Base-by-base conservation (phyloP, 2,797 vertebrate genomes). In the Knipowitschia caucasica region DNA sequence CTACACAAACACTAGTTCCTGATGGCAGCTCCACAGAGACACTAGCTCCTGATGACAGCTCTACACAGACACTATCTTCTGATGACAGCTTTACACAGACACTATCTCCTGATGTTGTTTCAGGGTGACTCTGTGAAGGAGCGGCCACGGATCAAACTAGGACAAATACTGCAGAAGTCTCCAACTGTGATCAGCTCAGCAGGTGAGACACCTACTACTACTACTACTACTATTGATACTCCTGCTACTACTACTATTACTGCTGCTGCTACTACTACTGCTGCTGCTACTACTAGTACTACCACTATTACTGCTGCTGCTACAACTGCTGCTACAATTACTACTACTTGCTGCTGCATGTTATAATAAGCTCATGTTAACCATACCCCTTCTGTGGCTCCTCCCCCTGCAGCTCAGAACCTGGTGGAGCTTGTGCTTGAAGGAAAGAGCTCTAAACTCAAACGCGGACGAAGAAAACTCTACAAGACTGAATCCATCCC, bases 401-500 rank as follows among this genome's bases (percentile, higher is more conserved):
- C 2, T 14, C 20, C 15, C 26, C 64, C 25, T 56, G 24, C 57
- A 90, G 88, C 80, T 27, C 84, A 86, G 67, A 81, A 75, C 55
- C 50, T 77, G 43, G 66, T 83, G 3, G 64, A 59, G 17, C 52
- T 81, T 1, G 75, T 79, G n/a, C 25, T 50, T 1, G 71, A 74
- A 21, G 27, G 25, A 1, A 27, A 49, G 17, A 36, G 57, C 40
- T 68, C 54, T 59, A 88, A 77, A 69, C 64, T 71, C 0, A 80
- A 75, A 31, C 75, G 80, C 70, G 81, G 84, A 42, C 83, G 84
- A 31, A 85, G 54, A 61, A 91, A 87, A 43, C 86, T 92, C 4
- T 88, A 78, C 6, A 86, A 81, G 62, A 59, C 44, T 1, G 54
- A 61, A 1, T 46, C 56, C 6, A 76, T 61, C 0, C 75, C 82